A percentile compares a stretch with the other conserved stretches of the same genome.
Conservation (phyloP, 2,797 vertebrate genomes). For the Rhinatrema bivittatum region DNA sequence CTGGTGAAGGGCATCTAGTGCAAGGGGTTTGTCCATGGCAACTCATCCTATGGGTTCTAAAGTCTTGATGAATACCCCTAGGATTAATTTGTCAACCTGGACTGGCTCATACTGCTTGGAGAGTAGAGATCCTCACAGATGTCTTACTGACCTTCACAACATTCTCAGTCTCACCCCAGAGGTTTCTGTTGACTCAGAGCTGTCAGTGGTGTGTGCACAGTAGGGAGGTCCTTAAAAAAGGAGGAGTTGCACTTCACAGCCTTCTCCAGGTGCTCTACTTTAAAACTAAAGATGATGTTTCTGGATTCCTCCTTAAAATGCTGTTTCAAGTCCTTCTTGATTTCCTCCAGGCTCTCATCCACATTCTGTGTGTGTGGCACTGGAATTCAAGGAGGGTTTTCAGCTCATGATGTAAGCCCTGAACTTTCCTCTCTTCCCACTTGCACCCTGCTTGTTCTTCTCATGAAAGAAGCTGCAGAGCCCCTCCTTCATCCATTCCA, state of each 20-base stretch:
- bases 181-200: neutral
- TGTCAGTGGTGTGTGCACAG: neutral
- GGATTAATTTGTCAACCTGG: too few relatives aligned
- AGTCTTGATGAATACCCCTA: neutral
- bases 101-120: neutral
- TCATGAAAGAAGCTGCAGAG: neutral
- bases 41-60: neutral
- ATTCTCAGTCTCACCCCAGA: neutral
- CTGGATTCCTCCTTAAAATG: too few relatives aligned
- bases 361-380: neutral
- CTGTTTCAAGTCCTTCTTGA: too few relatives aligned
- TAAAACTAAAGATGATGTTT: too few relatives aligned
- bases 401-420: neutral
- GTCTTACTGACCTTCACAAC: neutral
- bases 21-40: neutral
- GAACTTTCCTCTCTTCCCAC: neutral
- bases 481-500: neutral
- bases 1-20: neutral
- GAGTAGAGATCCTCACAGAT: neutral
- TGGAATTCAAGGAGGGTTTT: neutral
- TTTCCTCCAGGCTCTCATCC: neutral
- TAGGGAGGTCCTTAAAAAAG: neutral
- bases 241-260: too few relatives aligned
- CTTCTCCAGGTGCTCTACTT: too few relatives aligned
- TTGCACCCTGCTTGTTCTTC: too few relatives aligned